These are phyloP conservation scores for Stegostoma tigrinum DNA, from an alignment of 2,113 vertebrate species.

Conservation along the genomic window DNA sequence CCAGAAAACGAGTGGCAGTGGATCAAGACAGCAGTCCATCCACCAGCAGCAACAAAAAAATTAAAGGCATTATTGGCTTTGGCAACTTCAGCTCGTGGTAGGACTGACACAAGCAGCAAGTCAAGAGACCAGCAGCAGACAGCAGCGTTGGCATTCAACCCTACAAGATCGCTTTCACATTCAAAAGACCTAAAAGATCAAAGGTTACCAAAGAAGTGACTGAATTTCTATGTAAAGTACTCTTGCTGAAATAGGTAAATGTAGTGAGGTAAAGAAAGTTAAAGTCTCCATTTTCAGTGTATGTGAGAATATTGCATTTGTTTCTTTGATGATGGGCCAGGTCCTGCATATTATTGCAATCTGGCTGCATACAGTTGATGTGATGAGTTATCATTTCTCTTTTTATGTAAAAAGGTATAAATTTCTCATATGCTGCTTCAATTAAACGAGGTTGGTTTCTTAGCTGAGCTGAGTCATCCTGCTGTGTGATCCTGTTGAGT, in stretches of 20 bases:
- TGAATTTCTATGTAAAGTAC: not conserved
- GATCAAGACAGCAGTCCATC: slow-evolving; percentile 64
- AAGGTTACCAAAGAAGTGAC: not conserved
- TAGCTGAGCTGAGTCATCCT: not conserved
- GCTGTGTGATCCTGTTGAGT: not conserved
- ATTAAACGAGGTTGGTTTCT: slow-evolving; percentile 4
- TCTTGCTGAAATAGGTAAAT: not conserved
- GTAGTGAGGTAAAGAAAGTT: not conserved
- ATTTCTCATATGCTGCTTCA: not conserved
- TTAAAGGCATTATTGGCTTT: slow-evolving; percentile 67
- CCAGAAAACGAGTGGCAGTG: slow-evolving; percentile 69
- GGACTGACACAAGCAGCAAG: slow-evolving; percentile 32
- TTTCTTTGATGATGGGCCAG: not conserved
- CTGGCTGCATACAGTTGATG: not conserved
- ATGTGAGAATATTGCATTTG: not conserved
- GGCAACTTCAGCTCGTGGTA: slow-evolving; percentile 97
- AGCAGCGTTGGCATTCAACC: too few relatives aligned
- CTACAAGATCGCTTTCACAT: not conserved
- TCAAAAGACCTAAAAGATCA: not conserved
- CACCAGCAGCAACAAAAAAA: slow-evolving; percentile 66
- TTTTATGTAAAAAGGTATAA: not conserved
- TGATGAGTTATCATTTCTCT: not conserved
- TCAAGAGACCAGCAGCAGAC: not conserved
- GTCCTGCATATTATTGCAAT: not conserved
- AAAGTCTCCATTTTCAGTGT: not conserved